phyloP scores from a whole-genome alignment of 2,797 vertebrate genomes.

The Botia kubotai region DNA sequence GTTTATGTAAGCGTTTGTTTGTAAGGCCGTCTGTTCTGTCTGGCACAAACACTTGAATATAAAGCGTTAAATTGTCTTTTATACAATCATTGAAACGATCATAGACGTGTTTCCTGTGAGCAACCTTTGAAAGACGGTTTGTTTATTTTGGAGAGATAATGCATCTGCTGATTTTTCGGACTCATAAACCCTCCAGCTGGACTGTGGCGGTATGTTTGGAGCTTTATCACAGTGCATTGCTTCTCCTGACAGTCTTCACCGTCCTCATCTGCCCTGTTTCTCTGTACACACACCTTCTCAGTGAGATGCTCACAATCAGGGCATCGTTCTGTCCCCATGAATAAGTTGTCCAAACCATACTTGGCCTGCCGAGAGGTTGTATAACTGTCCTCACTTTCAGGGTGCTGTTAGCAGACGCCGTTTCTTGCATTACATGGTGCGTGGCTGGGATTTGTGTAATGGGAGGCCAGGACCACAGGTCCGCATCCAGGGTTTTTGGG shows the following conservation, averaged over 20 bases:
- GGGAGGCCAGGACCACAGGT: conserved; percentile 60
- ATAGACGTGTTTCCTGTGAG: conserved; percentile 70
- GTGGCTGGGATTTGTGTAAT: conserved; percentile 68
- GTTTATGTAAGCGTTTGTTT: conserved; percentile 55
- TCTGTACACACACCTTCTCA: conserved; percentile 16
- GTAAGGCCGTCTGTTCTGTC: conserved; percentile 64
- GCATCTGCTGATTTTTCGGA: conserved; percentile 75
- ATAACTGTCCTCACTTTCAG: conserved; percentile 44
- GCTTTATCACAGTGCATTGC: not conserved
- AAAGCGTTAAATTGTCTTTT: conserved; percentile 70
- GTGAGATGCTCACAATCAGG: conserved; percentile 19
- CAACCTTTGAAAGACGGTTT: conserved; percentile 81
- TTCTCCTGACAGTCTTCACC: conserved; percentile 13
- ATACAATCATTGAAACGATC: conserved; percentile 69
- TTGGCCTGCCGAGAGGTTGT: conserved; percentile 63
- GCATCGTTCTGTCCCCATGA: not conserved
- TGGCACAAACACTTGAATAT: conserved; percentile 66
- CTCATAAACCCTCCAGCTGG: conserved; percentile 73
- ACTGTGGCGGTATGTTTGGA: conserved; percentile 65
- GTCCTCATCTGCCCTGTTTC: not conserved
- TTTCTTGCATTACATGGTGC: conserved; percentile 67
- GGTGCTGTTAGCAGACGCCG: conserved; percentile 43
- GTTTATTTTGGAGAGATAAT: conserved; percentile 81
- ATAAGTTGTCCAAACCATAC: conserved; percentile 31
- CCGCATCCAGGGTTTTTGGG: conserved; percentile 68